These are phyloP conservation scores for Coregonus clupeaformis DNA, from an alignment of 2,113 vertebrate species.

Conservation along the genomic window DNA sequence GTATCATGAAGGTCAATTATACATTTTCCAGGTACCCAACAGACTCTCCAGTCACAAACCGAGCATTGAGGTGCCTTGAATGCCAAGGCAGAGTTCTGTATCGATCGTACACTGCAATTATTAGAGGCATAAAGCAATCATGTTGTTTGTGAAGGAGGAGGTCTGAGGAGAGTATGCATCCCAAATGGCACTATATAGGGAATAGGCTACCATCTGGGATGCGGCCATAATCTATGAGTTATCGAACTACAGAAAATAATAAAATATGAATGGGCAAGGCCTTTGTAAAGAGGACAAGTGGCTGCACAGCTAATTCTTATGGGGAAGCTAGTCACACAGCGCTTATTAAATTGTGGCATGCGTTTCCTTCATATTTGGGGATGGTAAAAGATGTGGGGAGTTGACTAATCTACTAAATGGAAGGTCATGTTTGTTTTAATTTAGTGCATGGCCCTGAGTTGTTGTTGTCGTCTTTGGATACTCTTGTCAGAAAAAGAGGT, in stretches of 20 bases:
- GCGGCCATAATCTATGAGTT: not conserved
- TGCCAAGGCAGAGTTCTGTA: not conserved
- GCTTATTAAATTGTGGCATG: conserved; percentile 60
- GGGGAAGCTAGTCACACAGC: conserved; percentile 35
- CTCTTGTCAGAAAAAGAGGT: not conserved
- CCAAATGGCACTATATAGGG: too few species aligned
- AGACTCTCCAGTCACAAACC: not conserved
- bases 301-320: conserved; percentile 52
- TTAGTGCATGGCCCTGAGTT: conserved; percentile 29
- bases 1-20: not conserved
- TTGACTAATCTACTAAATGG: conserved; percentile 63
- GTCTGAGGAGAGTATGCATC: too few species aligned
- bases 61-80: not conserved
- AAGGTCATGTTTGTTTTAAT: conserved; percentile 57
- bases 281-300: conserved; percentile 13
- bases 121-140: not conserved
- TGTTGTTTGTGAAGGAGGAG: conserved; percentile 5
- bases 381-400: conserved; percentile 52
- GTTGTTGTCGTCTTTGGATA: conserved; percentile 11
- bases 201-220: not conserved
- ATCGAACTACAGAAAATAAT: not conserved
- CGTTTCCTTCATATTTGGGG: conserved; percentile 48
- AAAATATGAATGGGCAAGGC: not conserved
- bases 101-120: not conserved
- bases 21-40: not conserved